Percentiles rank a stretch among this genome's conserved stretches.
Evolutionary conservation across 2,113 vertebrate species (phyloP).

Genomic region (Lates calcarifer): DNA sequence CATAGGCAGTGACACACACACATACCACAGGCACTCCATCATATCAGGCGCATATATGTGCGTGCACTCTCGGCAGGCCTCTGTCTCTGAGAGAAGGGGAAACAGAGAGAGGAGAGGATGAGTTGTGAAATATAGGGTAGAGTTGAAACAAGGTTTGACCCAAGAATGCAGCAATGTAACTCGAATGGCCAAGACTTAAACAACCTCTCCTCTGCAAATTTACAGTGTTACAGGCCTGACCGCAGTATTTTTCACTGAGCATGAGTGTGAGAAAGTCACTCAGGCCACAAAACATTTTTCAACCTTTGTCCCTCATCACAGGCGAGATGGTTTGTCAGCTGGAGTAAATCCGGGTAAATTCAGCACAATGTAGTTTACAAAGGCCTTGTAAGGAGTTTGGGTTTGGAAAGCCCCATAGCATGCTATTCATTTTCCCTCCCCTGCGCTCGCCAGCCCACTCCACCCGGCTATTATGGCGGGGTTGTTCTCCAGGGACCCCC

Average conservation of each 20-base stretch:
- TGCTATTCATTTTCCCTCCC: slow-evolving; percentile 68
- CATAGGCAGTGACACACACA: slow-evolving; percentile 11
- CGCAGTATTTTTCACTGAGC: slow-evolving; percentile 24
- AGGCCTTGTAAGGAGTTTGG: slow-evolving; percentile 66
- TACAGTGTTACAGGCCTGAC: slow-evolving; percentile 31
- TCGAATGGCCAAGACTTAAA: slow-evolving; percentile 46
- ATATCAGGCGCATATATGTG: neutral
- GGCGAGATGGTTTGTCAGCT: slow-evolving; percentile 46
- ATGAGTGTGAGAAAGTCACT: slow-evolving; percentile 46
- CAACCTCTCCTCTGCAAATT: slow-evolving; percentile 37
- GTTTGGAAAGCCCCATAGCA: slow-evolving; percentile 79
- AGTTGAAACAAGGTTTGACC: slow-evolving; percentile 29
- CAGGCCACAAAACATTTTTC: slow-evolving; percentile 48
- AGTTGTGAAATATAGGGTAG: slow-evolving; percentile 60
- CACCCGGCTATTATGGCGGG: slow-evolving; percentile 78
- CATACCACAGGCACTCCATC: slow-evolving; percentile 43
- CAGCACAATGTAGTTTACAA: slow-evolving; percentile 56
- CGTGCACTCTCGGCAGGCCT: slow-evolving; percentile 15
- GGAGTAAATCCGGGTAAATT: slow-evolving; percentile 59
- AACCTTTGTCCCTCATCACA: slow-evolving; percentile 55
- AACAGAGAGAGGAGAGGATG: slow-evolving; percentile 31
- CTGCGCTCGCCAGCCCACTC: slow-evolving; percentile 68
- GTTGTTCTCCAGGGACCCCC: slow-evolving; percentile 77
- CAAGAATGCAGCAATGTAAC: slow-evolving; percentile 39
- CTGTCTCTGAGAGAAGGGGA: slow-evolving; percentile 51